Base-by-base conservation (phyloP, 2,113 vertebrate species). In the Choloepus hoffmanni region DNA sequence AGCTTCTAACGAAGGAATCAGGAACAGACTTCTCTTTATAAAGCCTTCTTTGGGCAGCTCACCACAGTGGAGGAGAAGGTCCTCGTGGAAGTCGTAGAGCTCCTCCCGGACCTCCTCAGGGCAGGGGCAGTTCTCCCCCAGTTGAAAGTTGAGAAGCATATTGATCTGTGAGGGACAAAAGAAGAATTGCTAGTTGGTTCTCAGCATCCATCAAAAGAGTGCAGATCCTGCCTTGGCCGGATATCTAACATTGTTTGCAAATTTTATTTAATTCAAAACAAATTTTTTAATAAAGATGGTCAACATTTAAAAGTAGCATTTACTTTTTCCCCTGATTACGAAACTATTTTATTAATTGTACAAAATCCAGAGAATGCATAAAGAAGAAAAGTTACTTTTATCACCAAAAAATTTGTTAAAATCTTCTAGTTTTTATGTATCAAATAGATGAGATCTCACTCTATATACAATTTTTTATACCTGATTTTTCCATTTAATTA, bases 51-150 rank as follows among this genome's bases (percentile, higher is more conserved):
- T 45, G 14, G 15, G 55, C 7, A 43, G 87, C 98, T 98, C 98
- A 99, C 99, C 99, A 90, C 99, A 99, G 95, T 99, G 99, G 85
- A 99, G 98, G 74, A 99, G 98, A 91, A 99, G 99, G 97, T 99
- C 99, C 97, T 99, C 99, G 72, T 99, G 99, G 97, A 99, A 99
- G 60, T 99, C 99, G 43, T 99, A 99, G 1, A 99, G 98, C 60
- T 99, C 99, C 95, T 99, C 99, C n/a, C 99, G 99, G 97, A 99
- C 99, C 85, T 99, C 99, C 7, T 99, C 98, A 30, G 99, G 99
- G 97, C 99, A 99, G 0, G 99, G 99, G 94, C 99, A 99, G 97
- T 99, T 99, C 68, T 99, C 99, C n/a, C 99, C 99, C 97, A 98
- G 97, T 98, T 99, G 99, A 98, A 99, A 99, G 97, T 99, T 99